Evolutionary conservation across 2,888 invertebrate genomes (phyloP).

Genomic region (Oeneis ivallda): DNA sequence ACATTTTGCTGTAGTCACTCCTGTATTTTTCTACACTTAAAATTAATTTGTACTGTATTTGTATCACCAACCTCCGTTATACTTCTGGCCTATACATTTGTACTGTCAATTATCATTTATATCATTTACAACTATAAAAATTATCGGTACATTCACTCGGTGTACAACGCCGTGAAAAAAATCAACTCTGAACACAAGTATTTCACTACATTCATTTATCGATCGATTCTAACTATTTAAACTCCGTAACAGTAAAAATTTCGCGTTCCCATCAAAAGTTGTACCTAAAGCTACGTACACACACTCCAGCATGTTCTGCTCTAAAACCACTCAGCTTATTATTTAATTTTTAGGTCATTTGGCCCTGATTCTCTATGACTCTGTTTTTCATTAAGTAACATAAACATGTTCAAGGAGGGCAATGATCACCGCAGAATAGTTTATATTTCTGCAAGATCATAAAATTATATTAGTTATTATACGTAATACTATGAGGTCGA

Average conservation of each 20-base stretch:
- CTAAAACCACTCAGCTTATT: not conserved
- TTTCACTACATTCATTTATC: constrained; percentile 69
- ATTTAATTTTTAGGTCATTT: not conserved
- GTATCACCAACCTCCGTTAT: constrained; percentile 68
- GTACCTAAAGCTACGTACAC: constrained; percentile 43
- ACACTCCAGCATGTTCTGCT: not conserved
- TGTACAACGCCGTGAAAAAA: constrained; percentile 68
- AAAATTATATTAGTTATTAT: too few relatives aligned
- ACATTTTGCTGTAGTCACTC: constrained; percentile 52
- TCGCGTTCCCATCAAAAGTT: constrained; percentile 55
- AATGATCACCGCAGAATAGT: too few relatives aligned
- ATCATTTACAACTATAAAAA: constrained; percentile 40
- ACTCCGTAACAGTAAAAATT: constrained; percentile 45
- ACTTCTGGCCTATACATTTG: constrained; percentile 66
- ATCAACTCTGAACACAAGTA: constrained; percentile 69
- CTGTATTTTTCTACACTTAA: constrained; percentile 66
- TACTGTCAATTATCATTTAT: constrained; percentile 54
- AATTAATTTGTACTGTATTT: constrained; percentile 77
- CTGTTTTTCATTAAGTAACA: too few relatives aligned
- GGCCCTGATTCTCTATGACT: not conserved
- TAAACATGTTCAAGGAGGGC: too few relatives aligned
- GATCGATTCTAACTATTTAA: constrained; percentile 49
- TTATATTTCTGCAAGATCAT: not conserved
- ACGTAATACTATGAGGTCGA: too few relatives aligned
- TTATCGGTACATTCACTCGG: constrained; percentile 58